Evolutionary conservation across 2,888 invertebrate species (phyloP), one percentile per base, ranked within the genome.

Genomic region (Melieria crassipennis): DNA sequence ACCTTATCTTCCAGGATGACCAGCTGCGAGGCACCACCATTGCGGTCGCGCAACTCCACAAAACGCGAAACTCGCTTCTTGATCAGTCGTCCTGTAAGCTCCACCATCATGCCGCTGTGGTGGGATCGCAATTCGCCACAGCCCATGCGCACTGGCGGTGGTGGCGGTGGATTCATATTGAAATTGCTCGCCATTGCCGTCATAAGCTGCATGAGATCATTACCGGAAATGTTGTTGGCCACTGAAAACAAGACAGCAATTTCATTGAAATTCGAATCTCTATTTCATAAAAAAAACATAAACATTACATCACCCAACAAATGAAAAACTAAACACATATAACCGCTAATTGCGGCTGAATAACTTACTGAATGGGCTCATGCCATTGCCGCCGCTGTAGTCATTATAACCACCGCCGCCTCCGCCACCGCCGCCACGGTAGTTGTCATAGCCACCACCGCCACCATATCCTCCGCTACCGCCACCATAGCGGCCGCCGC

Each of bases 11-110:
- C 85, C 43, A 82, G 77, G 16, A 86, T 83, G 7, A 90, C 85
- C 60, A 91, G 83, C 82, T 93, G 92, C 10, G 89, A 89, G 4
- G 86, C 83, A 4, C 92, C 92, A 4, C 92, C 92, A 79, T 89
- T 88, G 7, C 89, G 86, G 85, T 93, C 93, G 66, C 91, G 85
- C 1, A 93, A 80, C 48, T 91, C 88, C 0, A 91, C 82, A 81
- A 93, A 92, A 45, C 88, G 87, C 4, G 88, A 87, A 55, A 89
- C 84, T 7, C 92, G 86, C 74, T 89, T 88, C 80, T 88, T 89
- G 65, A 90, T 89, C 58, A 92, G 80, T 88, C 91, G 90, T 0
- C 93, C 93, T 76, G 88, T 89, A 5, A 93, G 80, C 46, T 86
- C 88, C 1, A 92, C 91, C 62, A 81, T 80, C 78, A 89, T 80